Conservation (phyloP, 2,113 vertebrate genomes). For the Hippoglossus stenolepis region DNA sequence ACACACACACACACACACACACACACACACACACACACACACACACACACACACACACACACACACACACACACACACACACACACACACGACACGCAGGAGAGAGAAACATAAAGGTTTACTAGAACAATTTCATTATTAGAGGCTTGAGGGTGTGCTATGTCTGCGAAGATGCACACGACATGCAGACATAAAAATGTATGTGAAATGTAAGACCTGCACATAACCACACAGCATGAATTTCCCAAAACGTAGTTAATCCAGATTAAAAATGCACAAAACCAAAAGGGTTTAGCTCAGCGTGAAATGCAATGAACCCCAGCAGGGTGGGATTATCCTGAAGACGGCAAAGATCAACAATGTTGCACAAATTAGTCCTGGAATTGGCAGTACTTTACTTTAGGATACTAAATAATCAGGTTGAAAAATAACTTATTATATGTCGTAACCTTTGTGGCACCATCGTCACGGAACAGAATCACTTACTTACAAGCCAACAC, state of each 20-base stretch:
- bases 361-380: background rate
- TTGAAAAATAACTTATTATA: background rate
- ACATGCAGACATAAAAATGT: slow-evolving; percentile 9
- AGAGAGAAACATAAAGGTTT: slow-evolving; percentile 59
- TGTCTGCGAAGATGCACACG: slow-evolving; percentile 35
- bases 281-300: background rate
- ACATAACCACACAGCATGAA: background rate
- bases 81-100: slow-evolving; percentile 14
- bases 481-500: slow-evolving; percentile 20
- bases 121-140: slow-evolving; percentile 80
- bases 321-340: background rate
- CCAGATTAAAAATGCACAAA: slow-evolving; percentile 14
- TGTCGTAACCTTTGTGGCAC: no score
- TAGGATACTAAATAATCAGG: background rate
- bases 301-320: background rate
- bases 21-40: background rate
- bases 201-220: slow-evolving; percentile 15
- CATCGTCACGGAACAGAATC: background rate
- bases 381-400: background rate
- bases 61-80: background rate
- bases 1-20: background rate
- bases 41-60: background rate
- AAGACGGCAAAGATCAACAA: background rate
- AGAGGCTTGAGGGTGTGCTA: slow-evolving; percentile 51
- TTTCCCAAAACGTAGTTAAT: slow-evolving; percentile 1